Percentiles rank a stretch among this genome's conserved stretches.
These are phyloP conservation scores for Montipora foliosa DNA, from an alignment of 64 coral and sea anemone genomes.

Conservation along the genomic window DNA sequence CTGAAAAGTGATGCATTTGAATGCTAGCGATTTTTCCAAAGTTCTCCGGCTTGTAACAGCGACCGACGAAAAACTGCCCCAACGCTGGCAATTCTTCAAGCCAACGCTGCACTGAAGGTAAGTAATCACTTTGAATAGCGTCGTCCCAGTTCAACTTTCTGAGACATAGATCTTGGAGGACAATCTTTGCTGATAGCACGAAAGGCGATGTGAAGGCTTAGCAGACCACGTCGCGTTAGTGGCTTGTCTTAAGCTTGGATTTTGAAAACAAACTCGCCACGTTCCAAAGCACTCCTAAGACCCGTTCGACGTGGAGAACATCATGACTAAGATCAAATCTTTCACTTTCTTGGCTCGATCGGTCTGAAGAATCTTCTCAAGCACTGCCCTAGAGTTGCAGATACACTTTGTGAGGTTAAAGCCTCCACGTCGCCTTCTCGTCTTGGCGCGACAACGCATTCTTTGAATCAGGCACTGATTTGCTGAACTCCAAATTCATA, in stretches of 20 bases:
- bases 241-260: neutral
- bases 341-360: neutral
- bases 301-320: too few species aligned
- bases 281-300: neutral
- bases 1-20: conserved; percentile 18
- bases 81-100: neutral
- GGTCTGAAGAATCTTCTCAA: neutral
- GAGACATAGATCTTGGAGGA: neutral
- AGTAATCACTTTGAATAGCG: neutral
- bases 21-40: neutral
- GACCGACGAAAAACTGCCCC: neutral
- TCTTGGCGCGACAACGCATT: too few species aligned
- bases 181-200: neutral
- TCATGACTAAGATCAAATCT: neutral
- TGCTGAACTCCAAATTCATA: too few species aligned
- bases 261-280: neutral
- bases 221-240: neutral
- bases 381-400: neutral
- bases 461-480: too few species aligned
- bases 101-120: neutral
- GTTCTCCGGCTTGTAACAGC: too few species aligned
- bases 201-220: neutral
- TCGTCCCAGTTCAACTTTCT: neutral
- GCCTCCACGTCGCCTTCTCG: neutral
- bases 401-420: neutral